Evolutionary conservation across 2,888 invertebrate species (phyloP).

Genomic region (Latrodectus hesperus): DNA sequence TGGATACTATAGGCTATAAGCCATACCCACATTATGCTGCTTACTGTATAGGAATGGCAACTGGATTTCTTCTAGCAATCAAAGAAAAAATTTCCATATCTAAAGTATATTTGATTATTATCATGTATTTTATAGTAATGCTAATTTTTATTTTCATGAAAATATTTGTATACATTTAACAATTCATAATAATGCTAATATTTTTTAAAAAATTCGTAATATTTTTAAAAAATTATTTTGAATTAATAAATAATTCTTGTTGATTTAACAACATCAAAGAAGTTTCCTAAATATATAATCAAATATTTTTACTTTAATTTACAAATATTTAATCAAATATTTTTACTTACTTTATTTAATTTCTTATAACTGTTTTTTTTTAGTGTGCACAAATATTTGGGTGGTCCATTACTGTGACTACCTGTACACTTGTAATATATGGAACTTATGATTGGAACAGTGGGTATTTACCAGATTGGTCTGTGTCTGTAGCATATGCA

Average conservation of each 20-base stretch:
- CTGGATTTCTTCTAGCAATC: constrained; percentile 60
- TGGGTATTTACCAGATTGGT: constrained; percentile 62
- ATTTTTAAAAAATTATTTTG: no score
- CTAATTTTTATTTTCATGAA: no score
- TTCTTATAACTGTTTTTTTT: not conserved
- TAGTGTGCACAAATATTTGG: constrained; percentile 61
- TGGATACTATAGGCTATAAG: constrained; percentile 66
- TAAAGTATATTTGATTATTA: constrained; percentile 20
- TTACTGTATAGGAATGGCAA: constrained; percentile 68
- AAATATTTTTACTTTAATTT: no score
- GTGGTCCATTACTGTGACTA: constrained; percentile 40
- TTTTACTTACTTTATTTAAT: no score
- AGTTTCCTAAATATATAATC: no score
- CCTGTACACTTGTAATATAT: constrained; percentile 50
- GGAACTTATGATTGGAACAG: constrained; percentile 68
- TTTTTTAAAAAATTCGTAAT: no score
- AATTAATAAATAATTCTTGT: no score
- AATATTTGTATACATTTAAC: not conserved
- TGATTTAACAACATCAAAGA: no score
- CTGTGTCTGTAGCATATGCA: constrained; percentile 58
- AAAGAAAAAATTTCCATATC: constrained; percentile 57
- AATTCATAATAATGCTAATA: not conserved
- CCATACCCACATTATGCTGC: constrained; percentile 68
- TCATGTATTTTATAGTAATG: no score
- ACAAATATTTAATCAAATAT: no score